These are phyloP conservation scores for Euphonia xanthogaster DNA, from an alignment of 2,797 vertebrate genomes.

Conservation along the genomic window DNA sequence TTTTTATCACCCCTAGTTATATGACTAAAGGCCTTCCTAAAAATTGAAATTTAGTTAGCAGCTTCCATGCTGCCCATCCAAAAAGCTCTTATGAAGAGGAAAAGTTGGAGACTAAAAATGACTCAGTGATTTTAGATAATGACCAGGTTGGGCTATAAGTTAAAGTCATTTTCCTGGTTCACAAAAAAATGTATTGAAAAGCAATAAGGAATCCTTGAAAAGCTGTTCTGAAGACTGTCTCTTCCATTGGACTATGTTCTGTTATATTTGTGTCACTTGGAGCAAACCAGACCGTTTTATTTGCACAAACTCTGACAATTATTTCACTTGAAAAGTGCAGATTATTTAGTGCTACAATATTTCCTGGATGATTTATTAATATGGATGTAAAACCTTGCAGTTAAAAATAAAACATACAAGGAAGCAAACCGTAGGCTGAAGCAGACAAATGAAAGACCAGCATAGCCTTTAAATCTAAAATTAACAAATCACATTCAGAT, in stretches of 20 bases:
- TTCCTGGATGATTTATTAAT: neutral
- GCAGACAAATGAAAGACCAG: neutral
- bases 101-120: constrained; percentile 59
- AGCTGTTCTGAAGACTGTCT: constrained; percentile 24
- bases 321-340: neutral
- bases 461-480: neutral
- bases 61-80: constrained; percentile 63
- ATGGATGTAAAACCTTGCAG: neutral
- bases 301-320: neutral
- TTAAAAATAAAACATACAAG: constrained; percentile 14
- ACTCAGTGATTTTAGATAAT: constrained; percentile 67
- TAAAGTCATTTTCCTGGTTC: constrained; percentile 49
- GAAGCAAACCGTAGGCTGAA: neutral
- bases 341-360: neutral
- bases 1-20: constrained; percentile 76
- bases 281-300: neutral
- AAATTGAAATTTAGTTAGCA: constrained; percentile 72
- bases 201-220: constrained; percentile 25
- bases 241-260: neutral
- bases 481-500: neutral
- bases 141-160: constrained; percentile 46
- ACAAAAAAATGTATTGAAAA: constrained; percentile 33
- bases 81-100: constrained; percentile 52
- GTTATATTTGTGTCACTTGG: constrained; percentile 5
- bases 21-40: constrained; percentile 68